Evolutionary conservation across 2,888 invertebrate species (phyloP).

Genomic region (Leptarthrus brevirostris): DNA sequence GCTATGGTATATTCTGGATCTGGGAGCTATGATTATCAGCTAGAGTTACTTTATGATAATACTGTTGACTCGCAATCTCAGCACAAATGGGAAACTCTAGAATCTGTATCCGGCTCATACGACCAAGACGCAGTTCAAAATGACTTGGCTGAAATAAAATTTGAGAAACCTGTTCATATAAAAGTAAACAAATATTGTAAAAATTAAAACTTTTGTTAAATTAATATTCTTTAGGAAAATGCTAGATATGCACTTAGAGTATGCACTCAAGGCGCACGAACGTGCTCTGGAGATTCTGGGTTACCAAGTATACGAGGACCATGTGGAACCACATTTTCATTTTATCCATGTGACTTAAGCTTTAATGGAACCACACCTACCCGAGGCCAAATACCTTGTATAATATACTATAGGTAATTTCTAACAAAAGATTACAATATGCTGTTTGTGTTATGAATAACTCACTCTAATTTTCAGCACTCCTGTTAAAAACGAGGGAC

Average conservation of each 20-base stretch:
- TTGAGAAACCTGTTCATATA: conserved; percentile 86
- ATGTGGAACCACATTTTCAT: conserved; percentile 91
- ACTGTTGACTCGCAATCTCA: conserved; percentile 69
- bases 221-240: conserved; percentile 77
- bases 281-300: conserved; percentile 95
- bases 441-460: neutral
- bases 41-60: conserved; percentile 85
- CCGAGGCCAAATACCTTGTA: conserved; percentile 93
- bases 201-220: neutral
- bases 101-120: conserved; percentile 84
- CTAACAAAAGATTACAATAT: no score
- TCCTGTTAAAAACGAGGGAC: conserved; percentile 62
- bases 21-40: conserved; percentile 89
- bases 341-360: conserved; percentile 90
- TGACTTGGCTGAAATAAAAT: conserved; percentile 90
- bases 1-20: conserved; percentile 91
- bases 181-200: conserved; percentile 74
- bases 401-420: conserved; percentile 74
- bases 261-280: conserved; percentile 90
- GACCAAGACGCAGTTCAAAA: conserved; percentile 87
- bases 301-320: conserved; percentile 88
- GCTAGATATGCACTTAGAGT: conserved; percentile 89
- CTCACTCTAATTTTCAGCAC: no score
- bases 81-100: conserved; percentile 90
- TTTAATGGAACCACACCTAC: conserved; percentile 96